Evolutionary conservation across 2,113 vertebrate species (phyloP).

Genomic region (Hucho hucho): DNA sequence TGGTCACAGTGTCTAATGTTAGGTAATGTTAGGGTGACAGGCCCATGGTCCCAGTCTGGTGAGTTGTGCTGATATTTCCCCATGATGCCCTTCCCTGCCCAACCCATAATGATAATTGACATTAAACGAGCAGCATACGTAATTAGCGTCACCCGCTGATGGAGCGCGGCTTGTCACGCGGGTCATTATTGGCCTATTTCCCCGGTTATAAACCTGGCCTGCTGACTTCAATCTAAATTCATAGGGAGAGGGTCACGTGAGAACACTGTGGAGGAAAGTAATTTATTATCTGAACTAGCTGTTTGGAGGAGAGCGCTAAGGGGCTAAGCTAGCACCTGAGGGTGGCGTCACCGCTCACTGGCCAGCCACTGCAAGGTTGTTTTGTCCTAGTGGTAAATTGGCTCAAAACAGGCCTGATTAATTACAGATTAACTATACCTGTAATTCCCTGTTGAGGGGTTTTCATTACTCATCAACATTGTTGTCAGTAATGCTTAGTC

Average conservation of each 20-base stretch:
- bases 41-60: background rate
- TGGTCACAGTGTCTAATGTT: slow-evolving; percentile 1
- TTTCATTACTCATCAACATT: background rate
- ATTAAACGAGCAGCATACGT: slow-evolving; percentile 60
- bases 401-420: slow-evolving; percentile 27
- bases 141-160: slow-evolving; percentile 67
- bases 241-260: slow-evolving; percentile 31
- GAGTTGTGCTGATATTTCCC: slow-evolving; percentile 52
- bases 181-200: slow-evolving; percentile 74
- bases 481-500: slow-evolving; percentile 4
- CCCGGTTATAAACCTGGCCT: slow-evolving; percentile 65
- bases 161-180: slow-evolving; percentile 64
- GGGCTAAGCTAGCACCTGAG: slow-evolving; percentile 60
- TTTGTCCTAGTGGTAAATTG: slow-evolving; percentile 39
- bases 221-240: slow-evolving; percentile 67
- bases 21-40: slow-evolving; percentile 22
- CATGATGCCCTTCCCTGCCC: background rate
- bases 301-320: slow-evolving; percentile 65
- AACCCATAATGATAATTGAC: slow-evolving; percentile 61
- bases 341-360: slow-evolving; percentile 43
- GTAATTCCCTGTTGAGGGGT: background rate
- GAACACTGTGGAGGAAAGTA: slow-evolving; percentile 36
- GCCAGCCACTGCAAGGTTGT: slow-evolving; percentile 42
- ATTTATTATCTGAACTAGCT: slow-evolving; percentile 65
- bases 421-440: slow-evolving; percentile 19